Conservation (phyloP, 2,113 vertebrate species). For the Gasterosteus aculeatus region DNA sequence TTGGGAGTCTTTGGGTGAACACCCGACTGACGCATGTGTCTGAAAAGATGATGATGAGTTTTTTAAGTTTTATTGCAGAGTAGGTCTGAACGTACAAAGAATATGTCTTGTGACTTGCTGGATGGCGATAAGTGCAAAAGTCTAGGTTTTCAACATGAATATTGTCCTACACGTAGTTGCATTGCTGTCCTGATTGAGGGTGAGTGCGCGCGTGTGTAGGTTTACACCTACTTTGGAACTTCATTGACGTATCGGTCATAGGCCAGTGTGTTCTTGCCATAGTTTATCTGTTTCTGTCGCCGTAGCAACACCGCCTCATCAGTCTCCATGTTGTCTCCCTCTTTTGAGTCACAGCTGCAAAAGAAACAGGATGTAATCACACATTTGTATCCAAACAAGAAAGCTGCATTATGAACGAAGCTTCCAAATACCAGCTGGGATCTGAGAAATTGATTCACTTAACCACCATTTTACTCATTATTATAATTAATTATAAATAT, state of each 20-base stretch:
- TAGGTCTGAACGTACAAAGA: background rate
- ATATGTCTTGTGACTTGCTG: background rate
- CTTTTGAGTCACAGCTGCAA: constrained; percentile 91
- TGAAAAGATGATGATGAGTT: constrained; percentile 50
- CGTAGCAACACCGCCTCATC: constrained; percentile 90
- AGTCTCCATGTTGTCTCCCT: constrained; percentile 88
- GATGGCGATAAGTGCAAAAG: background rate
- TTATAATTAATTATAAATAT: background rate
- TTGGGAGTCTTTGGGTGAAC: constrained; percentile 96
- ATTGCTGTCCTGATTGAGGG: background rate
- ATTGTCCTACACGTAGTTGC: background rate
- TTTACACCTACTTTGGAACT: constrained; percentile 87
- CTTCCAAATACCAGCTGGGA: background rate
- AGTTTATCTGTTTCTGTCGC: constrained; percentile 97
- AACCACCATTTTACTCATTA: background rate
- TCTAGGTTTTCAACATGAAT: background rate
- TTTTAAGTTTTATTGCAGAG: background rate
- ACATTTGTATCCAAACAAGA: background rate
- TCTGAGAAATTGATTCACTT: background rate
- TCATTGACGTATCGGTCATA: constrained; percentile 93
- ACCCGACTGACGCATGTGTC: constrained; percentile 88
- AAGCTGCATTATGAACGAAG: background rate
- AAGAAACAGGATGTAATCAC: background rate
- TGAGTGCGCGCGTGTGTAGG: background rate
- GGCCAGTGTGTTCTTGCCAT: constrained; percentile 95